Percentiles rank a stretch among this genome's conserved stretches.
These are phyloP conservation scores for Emmelina monodactyla DNA, from an alignment of 2,888 invertebrate genomes.

Conservation along the genomic window DNA sequence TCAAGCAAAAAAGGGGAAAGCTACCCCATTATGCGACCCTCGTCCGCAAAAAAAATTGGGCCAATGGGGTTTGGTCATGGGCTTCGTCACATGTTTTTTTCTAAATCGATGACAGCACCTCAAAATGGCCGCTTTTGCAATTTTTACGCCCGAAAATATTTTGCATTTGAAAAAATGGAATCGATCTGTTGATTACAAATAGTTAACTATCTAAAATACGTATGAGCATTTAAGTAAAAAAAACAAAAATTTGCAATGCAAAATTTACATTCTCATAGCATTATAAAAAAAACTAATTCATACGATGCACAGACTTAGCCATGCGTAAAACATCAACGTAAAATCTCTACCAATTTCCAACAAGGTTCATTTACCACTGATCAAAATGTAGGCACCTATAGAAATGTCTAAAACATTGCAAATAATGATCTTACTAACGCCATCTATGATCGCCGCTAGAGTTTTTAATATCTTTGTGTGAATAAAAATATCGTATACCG, in stretches of 20 bases:
- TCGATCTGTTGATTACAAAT: no score
- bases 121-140: constrained; percentile 48
- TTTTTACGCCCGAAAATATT: constrained; percentile 19
- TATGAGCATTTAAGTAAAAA: no score
- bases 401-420: neutral
- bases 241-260: no score
- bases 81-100: constrained; percentile 55
- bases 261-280: no score
- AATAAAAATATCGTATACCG: constrained; percentile 6
- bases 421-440: constrained; percentile 21
- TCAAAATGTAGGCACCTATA: neutral
- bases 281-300: no score
- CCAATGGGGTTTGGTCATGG: constrained; percentile 49
- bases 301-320: neutral
- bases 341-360: neutral
- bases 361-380: neutral
- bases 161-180: no score
- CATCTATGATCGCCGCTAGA: constrained; percentile 30
- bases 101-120: constrained; percentile 53
- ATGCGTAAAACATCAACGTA: neutral
- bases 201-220: no score
- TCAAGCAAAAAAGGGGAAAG: constrained; percentile 49
- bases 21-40: constrained; percentile 47
- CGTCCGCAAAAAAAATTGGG: constrained; percentile 56
- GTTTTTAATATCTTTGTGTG: constrained; percentile 18